Evolutionary conservation across 1,140 invertebrate species (phyloP).

Genomic region (Microplitis mediator): DNA sequence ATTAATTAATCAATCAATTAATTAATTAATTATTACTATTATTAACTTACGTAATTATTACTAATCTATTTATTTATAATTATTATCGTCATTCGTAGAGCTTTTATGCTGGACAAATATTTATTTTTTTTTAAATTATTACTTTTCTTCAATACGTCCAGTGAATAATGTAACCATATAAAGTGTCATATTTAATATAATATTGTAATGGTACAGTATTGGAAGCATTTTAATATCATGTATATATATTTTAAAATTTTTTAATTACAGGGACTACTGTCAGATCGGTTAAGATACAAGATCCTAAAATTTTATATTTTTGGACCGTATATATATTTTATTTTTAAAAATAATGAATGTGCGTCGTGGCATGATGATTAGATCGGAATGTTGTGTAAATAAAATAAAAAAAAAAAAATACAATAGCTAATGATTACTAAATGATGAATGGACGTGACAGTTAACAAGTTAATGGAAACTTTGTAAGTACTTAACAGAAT

Average conservation of each 20-base stretch:
- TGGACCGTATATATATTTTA: too few species aligned
- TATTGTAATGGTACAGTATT: slow-evolving; percentile 54
- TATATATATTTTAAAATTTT: slow-evolving; percentile 16
- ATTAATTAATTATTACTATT: background rate
- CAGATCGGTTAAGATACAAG: background rate
- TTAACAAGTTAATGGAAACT: background rate
- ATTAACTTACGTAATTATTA: slow-evolving; percentile 40
- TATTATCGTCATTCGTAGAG: background rate
- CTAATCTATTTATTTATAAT: background rate
- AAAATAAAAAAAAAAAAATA: slow-evolving; percentile 11
- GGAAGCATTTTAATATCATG: slow-evolving; percentile 59
- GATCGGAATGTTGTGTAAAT: background rate
- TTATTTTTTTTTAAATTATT: slow-evolving; percentile 13
- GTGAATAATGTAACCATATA: slow-evolving; percentile 59
- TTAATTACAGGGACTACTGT: background rate
- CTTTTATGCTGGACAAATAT: slow-evolving; percentile 25
- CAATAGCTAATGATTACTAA: background rate
- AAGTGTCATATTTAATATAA: slow-evolving; percentile 42
- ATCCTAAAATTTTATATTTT: background rate
- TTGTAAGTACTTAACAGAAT: slow-evolving; percentile 1
- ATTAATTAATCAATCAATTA: slow-evolving; percentile 43
- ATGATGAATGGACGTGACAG: background rate
- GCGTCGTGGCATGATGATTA: too few species aligned
- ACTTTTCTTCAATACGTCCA: slow-evolving; percentile 45
- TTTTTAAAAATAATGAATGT: too few species aligned